These are phyloP conservation scores for Oenanthe melanoleuca DNA, from an alignment of 2,113 vertebrate genomes.

Conservation along the genomic window DNA sequence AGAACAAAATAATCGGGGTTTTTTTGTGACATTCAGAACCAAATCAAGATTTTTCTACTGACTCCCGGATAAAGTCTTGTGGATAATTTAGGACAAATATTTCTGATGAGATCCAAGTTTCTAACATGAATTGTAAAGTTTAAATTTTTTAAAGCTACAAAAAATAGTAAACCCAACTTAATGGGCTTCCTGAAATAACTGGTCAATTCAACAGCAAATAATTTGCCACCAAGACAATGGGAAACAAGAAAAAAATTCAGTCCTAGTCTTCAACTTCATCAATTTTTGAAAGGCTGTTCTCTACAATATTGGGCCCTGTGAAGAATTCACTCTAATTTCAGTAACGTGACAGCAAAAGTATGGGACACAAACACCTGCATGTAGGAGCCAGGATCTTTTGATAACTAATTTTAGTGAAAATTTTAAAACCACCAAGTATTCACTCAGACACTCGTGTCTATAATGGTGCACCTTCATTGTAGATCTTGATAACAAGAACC, in stretches of 20 bases:
- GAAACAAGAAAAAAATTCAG: slow-evolving; percentile 1
- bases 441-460: background rate
- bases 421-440: background rate
- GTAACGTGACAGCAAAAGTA: background rate
- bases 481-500: background rate
- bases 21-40: background rate
- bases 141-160: background rate
- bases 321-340: background rate
- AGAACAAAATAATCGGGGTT: background rate
- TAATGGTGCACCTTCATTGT: background rate
- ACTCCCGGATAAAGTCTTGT: background rate
- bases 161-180: background rate
- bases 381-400: background rate
- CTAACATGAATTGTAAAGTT: background rate
- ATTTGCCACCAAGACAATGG: background rate
- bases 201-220: background rate
- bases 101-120: background rate
- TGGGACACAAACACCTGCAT: background rate
- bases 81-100: background rate
- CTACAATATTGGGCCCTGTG: background rate
- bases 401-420: background rate
- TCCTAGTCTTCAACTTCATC: background rate
- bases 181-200: background rate
- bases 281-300: background rate
- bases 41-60: background rate